Evolutionary conservation across 2,888 invertebrate species (phyloP).

Genomic region (Drosophila lutescens): DNA sequence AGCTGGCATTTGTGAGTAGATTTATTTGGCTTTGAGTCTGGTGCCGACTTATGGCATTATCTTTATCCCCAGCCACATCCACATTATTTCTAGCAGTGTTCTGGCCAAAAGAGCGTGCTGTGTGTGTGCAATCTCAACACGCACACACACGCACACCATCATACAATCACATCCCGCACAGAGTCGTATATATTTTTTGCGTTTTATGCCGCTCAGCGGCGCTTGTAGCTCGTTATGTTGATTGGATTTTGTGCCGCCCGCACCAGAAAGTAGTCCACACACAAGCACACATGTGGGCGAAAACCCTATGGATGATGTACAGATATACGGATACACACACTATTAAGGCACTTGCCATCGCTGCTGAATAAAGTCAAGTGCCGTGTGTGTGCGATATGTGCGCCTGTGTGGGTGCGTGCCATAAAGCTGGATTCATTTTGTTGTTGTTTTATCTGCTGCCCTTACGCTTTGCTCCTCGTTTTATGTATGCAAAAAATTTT

Average conservation of each 20-base stretch:
- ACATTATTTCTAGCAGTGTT: constrained; percentile 65
- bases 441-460: constrained; percentile 36
- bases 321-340: constrained; percentile 51
- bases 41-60: constrained; percentile 40
- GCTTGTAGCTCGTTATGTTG: constrained; percentile 81
- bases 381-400: constrained; percentile 23
- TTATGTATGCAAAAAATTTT: constrained; percentile 76
- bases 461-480: constrained; percentile 54
- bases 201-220: constrained; percentile 77
- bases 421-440: constrained; percentile 71
- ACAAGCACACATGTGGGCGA: constrained; percentile 11
- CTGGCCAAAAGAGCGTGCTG: constrained; percentile 57
- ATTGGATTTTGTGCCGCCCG: constrained; percentile 80
- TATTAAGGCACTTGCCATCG: constrained; percentile 66
- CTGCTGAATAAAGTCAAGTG: constrained; percentile 70
- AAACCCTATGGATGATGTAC: neutral
- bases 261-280: constrained; percentile 74
- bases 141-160: constrained; percentile 21
- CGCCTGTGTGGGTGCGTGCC: constrained; percentile 59
- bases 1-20: constrained; percentile 1
- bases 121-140: constrained; percentile 48
- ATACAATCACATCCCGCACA: constrained; percentile 33
- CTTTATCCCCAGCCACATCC: constrained; percentile 26
- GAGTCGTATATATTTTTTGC: constrained; percentile 54
- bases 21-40: constrained; percentile 6